Base-by-base conservation (phyloP, 2,888 invertebrate species). In the Pyrrhosoma nymphula region DNA sequence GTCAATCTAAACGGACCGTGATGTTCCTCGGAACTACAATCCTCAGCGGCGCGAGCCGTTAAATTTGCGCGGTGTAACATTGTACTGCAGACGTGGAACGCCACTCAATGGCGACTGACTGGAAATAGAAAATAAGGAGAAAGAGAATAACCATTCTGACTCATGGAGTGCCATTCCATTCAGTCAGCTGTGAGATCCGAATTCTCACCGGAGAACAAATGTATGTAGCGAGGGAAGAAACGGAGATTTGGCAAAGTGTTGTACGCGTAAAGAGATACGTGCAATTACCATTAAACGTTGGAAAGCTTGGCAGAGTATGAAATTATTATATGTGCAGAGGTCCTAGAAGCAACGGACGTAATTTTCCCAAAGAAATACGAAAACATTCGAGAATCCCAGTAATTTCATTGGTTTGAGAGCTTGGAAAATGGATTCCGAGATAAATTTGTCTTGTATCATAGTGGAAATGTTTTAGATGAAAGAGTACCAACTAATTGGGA, bases 31-130 rank as follows among this genome's bases (percentile, higher is more conserved):
- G 47, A 69, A 69, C 69, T 69, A 69, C 69, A 8, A n/a, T 69
- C 69, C 69, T 69, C 69, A 69, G 69, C 69, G 69, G 69, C n/a
- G n/a, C 69, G 69, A 69, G 69, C 69, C 69, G 69, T 69, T 69
- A 69, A 69, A 69, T 69, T 69, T 69, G 69, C 69, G 26, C 23
- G 69, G 26, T 26, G 26, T 69, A 69, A 69, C 69, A 69, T 69
- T 69, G 69, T n/a, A 12, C 69, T n/a, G 23, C 69, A 69, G 69
- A 69, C 26, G 10, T 26, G 69, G 69, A 69, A 69, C 69, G 69
- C 69, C 69, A n/a, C 23, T 69, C 69, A 69, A n/a, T 69, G n/a
- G 69, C 4, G 69, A n/a, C 69, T 69, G 69, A 69, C 69, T 8
- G 3, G n/a, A 26, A 69, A n/a, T 23, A n/a, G 2, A 69, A 69